Conservation (phyloP, 2,797 vertebrate species). For the Psittacula echo region DNA sequence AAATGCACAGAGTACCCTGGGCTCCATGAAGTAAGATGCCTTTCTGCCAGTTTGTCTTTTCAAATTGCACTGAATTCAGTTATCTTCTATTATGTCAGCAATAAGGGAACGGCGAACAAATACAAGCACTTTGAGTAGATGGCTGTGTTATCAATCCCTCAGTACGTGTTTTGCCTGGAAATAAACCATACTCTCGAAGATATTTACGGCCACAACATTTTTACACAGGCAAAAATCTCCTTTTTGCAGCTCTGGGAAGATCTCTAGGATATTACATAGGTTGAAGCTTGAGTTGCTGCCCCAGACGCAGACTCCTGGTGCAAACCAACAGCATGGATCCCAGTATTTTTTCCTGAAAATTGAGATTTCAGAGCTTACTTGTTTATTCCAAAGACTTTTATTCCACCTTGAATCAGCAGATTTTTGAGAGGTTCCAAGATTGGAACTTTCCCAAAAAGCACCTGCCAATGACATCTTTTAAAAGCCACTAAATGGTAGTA, state of each 20-base stretch:
- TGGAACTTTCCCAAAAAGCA: background rate
- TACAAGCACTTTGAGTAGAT: background rate
- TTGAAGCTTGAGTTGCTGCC: background rate
- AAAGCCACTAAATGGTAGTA: background rate
- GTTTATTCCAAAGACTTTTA: background rate
- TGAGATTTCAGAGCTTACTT: background rate
- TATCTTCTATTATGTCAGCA: background rate
- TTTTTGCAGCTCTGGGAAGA: background rate
- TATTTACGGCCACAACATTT: background rate
- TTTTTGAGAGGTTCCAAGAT: background rate
- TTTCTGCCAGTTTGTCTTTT: background rate
- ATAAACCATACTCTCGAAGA: background rate
- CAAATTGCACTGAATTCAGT: background rate
- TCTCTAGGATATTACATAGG: background rate
- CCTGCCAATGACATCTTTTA: background rate
- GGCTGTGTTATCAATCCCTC: background rate
- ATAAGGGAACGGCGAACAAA: background rate
- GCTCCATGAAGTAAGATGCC: background rate
- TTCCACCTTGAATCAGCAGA: background rate
- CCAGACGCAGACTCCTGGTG: background rate
- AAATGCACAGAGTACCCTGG: background rate
- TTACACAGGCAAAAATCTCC: background rate
- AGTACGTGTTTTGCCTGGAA: background rate
- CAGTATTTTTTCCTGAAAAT: background rate
- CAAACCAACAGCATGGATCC: background rate